phyloP scores from a whole-genome alignment of 2,888 invertebrate species.

The Lissonota sp. region DNA sequence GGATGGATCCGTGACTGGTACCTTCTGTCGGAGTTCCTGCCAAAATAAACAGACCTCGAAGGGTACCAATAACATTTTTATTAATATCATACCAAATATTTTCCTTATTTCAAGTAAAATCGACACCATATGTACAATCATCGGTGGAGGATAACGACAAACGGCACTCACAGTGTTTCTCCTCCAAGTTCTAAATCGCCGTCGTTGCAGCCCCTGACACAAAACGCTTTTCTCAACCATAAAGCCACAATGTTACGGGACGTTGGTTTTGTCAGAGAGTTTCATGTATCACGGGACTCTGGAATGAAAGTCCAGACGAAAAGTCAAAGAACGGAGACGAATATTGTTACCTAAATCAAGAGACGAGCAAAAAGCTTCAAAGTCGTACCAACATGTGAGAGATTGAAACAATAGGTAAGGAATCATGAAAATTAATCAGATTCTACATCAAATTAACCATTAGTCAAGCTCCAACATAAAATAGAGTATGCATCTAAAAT shows the following conservation, averaged over 20 bases:
- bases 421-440: too few species aligned
- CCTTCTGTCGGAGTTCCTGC: constrained; percentile 38
- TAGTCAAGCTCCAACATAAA: too few species aligned
- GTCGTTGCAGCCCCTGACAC: constrained; percentile 65
- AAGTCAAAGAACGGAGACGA: constrained; percentile 42
- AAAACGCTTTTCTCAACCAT: constrained; percentile 72
- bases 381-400: constrained; percentile 76
- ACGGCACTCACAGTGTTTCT: constrained; percentile 11
- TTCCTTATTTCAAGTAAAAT: constrained; percentile 51
- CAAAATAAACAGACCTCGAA: constrained; percentile 21
- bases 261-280: constrained; percentile 78
- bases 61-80: constrained; percentile 29
- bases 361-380: constrained; percentile 51
- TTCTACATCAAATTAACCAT: too few species aligned
- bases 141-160: constrained; percentile 39
- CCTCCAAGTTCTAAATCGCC: constrained; percentile 67
- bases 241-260: constrained; percentile 81
- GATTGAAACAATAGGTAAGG: background rate
- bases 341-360: constrained; percentile 43
- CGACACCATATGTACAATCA: constrained; percentile 41
- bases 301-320: constrained; percentile 37
- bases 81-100: constrained; percentile 27
- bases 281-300: constrained; percentile 77
- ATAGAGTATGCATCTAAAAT: too few species aligned
- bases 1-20: constrained; percentile 22